Base-by-base conservation (phyloP, 2,113 vertebrate genomes). In the Peromyscus polionotus region DNA sequence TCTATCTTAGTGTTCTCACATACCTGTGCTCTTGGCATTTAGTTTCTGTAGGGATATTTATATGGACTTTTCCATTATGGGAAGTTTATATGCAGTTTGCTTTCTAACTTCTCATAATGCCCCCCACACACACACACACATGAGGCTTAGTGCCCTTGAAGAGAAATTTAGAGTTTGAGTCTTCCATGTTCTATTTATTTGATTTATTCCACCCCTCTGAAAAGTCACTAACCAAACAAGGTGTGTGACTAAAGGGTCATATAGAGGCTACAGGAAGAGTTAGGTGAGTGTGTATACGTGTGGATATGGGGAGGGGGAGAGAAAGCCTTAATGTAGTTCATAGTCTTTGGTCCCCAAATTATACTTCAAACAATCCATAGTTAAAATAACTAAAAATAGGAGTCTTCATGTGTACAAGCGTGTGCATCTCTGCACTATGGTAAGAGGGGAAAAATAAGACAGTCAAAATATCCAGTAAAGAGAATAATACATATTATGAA, bases 351-450 rank as follows among this genome's bases (percentile, higher is more conserved):
- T 13, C 26, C 33, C 45, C 14, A 86, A 90, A 91, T 91, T 33
- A 54, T 89, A 85, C 28, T 88, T n/a, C 54, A 72, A 3, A 61
- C 72, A 96, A 77, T 48, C 57, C 13, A 54, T 63, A 63, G 76
- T 93, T 94, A 80, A 91, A 95, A 65, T 86, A 76, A 57, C 26
- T 84, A 33, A 88, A 92, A 96, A 80, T 16, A 39, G 1, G 1
- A 92, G 67, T n/a, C 67, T 80, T 28, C 31, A 2, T 63, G 31
- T 39, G 36, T 51, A 39, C 5, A 85, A 76, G 33, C 59, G 79
- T 85, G 24, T 4, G 48, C 92, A 45, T 73, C 33, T 93, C 61
- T 90, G 33, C 22, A 54, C 57, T 88, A 39, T 48, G 28, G 61
- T 59, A 51, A 59, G 3, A 91, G 59, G 42, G 45, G 85, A 94